Evolutionary conservation across 2,888 invertebrate genomes (phyloP).

Genomic region (Harpalus rubripes): DNA sequence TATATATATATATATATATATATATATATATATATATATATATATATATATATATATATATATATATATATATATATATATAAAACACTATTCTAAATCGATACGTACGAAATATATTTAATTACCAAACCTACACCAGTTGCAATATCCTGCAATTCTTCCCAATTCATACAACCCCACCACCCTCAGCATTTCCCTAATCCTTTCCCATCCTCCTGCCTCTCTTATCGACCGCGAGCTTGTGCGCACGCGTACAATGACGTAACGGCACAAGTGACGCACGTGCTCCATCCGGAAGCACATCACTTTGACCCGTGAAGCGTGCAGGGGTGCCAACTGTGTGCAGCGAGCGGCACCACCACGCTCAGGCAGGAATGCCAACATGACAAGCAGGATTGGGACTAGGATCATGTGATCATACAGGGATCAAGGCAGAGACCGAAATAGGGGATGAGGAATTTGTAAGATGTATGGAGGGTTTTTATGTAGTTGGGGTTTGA

Average conservation of each 20-base stretch:
- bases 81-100: too few species aligned
- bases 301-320: slow-evolving; percentile 61
- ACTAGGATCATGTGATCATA: neutral
- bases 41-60: too few species aligned
- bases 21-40: too few species aligned
- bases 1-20: too few species aligned
- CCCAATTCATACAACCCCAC: neutral
- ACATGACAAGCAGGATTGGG: slow-evolving; percentile 5
- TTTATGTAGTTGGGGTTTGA: neutral
- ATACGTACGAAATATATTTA: too few species aligned
- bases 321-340: slow-evolving; percentile 46
- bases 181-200: neutral
- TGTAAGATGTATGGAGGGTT: neutral
- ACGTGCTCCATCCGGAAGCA: slow-evolving; percentile 60
- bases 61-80: too few species aligned
- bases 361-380: slow-evolving; percentile 10
- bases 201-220: neutral
- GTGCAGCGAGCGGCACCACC: slow-evolving; percentile 36
- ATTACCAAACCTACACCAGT: too few species aligned
- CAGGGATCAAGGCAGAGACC: neutral
- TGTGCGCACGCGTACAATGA: slow-evolving; percentile 15
- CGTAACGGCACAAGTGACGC: slow-evolving; percentile 49
- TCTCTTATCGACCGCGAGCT: slow-evolving; percentile 21
- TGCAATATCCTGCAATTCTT: neutral
- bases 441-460: neutral